These are phyloP conservation scores for Aulostomus chinensis DNA, from an alignment of 2,797 vertebrate species.

Conservation along the genomic window DNA sequence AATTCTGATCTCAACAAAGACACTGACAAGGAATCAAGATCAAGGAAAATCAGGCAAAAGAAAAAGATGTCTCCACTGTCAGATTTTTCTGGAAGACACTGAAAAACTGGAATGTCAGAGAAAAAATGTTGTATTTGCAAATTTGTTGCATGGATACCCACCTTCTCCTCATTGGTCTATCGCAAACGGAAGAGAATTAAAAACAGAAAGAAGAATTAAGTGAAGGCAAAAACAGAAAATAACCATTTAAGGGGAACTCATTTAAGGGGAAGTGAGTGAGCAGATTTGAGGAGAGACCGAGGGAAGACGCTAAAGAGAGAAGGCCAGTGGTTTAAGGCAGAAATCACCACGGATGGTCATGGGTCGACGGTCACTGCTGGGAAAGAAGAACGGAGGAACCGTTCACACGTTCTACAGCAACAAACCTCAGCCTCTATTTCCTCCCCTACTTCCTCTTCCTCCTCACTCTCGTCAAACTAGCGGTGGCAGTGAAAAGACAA, in stretches of 20 bases:
- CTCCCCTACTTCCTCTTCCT: slow-evolving; percentile 56
- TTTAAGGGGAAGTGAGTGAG: background rate
- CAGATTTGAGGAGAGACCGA: slow-evolving; percentile 5
- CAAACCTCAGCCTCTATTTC: slow-evolving; percentile 71
- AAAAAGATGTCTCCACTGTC: background rate
- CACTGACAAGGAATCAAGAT: background rate
- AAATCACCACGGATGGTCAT: slow-evolving; percentile 35
- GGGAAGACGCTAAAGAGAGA: slow-evolving; percentile 10
- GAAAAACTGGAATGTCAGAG: background rate
- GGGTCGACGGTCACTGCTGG: too few relatives aligned
- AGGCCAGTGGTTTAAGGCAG: background rate
- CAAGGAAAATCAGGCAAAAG: background rate
- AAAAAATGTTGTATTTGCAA: background rate
- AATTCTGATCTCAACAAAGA: background rate
- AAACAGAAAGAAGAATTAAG: slow-evolving; percentile 19
- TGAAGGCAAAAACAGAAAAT: background rate
- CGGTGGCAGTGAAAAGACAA: slow-evolving; percentile 44
- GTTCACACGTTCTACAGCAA: slow-evolving; percentile 23
- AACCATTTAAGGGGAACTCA: background rate
- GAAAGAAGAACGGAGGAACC: background rate
- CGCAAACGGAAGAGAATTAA: slow-evolving; percentile 8
- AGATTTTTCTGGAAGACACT: too few relatives aligned
- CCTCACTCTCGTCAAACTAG: slow-evolving; percentile 73
- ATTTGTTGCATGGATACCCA: slow-evolving; percentile 38
- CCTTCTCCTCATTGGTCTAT: slow-evolving; percentile 58